These are phyloP conservation scores for Neopelma chrysocephalum DNA, from an alignment of 2,797 vertebrate species.

Conservation along the genomic window DNA sequence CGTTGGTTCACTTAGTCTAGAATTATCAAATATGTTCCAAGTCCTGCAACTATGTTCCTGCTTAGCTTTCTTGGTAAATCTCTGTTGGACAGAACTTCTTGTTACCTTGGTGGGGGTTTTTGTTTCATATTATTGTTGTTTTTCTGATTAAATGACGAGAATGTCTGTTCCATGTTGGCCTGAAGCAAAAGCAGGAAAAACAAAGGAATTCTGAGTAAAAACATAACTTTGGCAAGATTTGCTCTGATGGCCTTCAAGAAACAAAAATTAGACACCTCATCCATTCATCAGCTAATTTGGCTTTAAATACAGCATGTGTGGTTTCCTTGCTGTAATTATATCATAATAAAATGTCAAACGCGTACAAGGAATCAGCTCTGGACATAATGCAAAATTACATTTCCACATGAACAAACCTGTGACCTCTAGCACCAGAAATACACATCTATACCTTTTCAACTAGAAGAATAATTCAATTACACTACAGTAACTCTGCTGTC, in stretches of 20 bases:
- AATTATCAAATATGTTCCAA: background rate
- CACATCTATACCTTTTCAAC: background rate
- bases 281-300: constrained; percentile 3
- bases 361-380: background rate
- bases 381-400: background rate
- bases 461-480: background rate
- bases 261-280: constrained; percentile 8
- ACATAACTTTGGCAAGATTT: constrained; percentile 1
- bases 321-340: background rate
- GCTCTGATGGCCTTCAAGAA: background rate
- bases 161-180: background rate
- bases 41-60: background rate
- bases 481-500: background rate
- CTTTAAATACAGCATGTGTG: background rate
- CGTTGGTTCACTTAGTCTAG: background rate
- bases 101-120: background rate
- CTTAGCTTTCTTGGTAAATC: background rate
- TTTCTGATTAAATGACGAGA: background rate
- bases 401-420: background rate
- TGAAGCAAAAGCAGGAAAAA: background rate
- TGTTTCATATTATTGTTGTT: background rate
- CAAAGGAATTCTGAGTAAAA: background rate
- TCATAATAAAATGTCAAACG: background rate
- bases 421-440: background rate
- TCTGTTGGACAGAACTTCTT: background rate